Conservation (phyloP, 2,888 invertebrate genomes). For the Athalia circularis region DNA sequence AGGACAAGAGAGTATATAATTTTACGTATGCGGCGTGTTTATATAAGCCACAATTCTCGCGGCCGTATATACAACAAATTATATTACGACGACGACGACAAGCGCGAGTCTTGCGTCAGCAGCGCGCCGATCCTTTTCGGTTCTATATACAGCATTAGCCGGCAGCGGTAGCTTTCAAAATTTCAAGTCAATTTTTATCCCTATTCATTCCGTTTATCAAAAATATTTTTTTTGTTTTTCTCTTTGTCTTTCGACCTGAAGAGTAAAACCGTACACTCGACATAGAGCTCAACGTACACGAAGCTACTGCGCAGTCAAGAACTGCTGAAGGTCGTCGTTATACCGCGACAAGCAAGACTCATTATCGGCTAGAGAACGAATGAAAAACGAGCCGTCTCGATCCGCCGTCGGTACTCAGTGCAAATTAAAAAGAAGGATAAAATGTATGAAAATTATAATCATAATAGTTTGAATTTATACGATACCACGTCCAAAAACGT, state of each 20-base stretch:
- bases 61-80: conserved; percentile 9
- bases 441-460: no score
- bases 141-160: not conserved
- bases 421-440: not conserved
- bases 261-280: not conserved
- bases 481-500: no score
- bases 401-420: not conserved
- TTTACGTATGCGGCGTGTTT: conserved; percentile 3
- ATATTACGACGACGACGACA: not conserved
- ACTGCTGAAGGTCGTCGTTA: conserved; percentile 42
- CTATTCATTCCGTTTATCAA: not conserved
- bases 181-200: not conserved
- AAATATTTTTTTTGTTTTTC: not conserved
- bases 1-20: no score
- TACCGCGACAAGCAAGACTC: conserved; percentile 42
- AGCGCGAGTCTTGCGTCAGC: not conserved
- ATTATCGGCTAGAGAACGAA: conserved; percentile 34
- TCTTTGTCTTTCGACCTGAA: not conserved
- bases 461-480: no score
- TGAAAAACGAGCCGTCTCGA: conserved; percentile 26
- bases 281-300: not conserved
- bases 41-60: conserved; percentile 7
- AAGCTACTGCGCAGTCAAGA: conserved; percentile 42
- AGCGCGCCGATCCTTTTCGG: not conserved
- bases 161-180: not conserved